Percentiles rank a stretch among this genome's conserved stretches.
Conservation (phyloP, 2,113 vertebrate species). For the Dipodomys merriami region DNA sequence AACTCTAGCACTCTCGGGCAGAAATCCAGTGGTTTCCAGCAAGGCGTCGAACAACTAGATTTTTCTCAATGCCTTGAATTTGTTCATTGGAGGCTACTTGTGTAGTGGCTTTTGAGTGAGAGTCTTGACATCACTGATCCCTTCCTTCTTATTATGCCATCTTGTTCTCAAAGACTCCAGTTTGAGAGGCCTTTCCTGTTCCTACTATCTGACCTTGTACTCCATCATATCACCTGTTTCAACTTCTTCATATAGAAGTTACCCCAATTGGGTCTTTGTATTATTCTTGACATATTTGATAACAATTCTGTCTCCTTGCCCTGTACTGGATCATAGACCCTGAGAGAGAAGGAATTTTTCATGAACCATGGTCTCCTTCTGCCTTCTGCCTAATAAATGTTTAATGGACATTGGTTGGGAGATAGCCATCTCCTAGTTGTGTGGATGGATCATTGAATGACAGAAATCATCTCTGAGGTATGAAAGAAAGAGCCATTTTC, state of each 20-base stretch:
- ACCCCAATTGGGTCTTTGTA: neutral
- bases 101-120: neutral
- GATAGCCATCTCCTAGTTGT: no score
- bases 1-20: neutral
- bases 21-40: neutral
- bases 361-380: neutral
- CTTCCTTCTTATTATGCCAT: neutral
- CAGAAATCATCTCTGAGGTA: neutral
- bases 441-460: neutral
- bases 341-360: neutral
- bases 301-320: neutral
- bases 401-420: neutral
- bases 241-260: neutral
- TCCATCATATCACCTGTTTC: neutral
- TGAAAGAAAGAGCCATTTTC: neutral
- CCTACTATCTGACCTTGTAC: neutral
- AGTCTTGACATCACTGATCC: neutral
- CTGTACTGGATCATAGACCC: neutral
- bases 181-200: neutral
- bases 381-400: neutral
- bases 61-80: neutral
- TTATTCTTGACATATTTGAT: neutral
- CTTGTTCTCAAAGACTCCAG: neutral
- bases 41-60: neutral
- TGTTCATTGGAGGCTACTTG: neutral